Evolutionary conservation across 2,113 vertebrate species (phyloP), one percentile per base, ranked within the genome.

Genomic region (Carassius auratus): DNA sequence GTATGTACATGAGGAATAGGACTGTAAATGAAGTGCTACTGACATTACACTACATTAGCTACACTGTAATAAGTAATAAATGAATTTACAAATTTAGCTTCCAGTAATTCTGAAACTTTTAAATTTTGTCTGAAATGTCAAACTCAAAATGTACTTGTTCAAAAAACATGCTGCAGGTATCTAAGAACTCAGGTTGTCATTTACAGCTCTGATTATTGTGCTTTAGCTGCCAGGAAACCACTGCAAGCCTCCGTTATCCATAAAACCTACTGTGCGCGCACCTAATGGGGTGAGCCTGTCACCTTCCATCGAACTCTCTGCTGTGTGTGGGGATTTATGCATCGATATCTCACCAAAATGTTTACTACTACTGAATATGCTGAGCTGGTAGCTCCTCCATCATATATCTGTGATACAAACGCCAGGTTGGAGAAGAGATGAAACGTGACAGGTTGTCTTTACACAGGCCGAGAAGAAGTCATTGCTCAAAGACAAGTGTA

Each of bases 351-450:
- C 61, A 76, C 71, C 69, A 36, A 82, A 57, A 30, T 21, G 45
- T 66, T 61, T 71, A 73, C 45, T 21, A 30, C 55, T 71, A 66
- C 55, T 3, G n/a, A 48, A 84, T 74, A n/a, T 78, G 88, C 91
- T 91, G 89, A 91, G 88, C 87, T 45, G 86, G 86, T 87, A 87
- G 61, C 68, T 89, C 86, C 57, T 83, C 75, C 8, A 86, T 85
- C 64, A 84, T 74, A 50, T 84, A 73, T 73, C 52, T 45, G 76
- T 76, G 33, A 75, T 64, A 78, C n/a, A 75, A 64, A 42, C 79
- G 69, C 52, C 64, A 36, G 80, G 26, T 21, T 69, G 48, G 64
- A 82, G 64, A 81, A 45, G 15, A 82, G 15, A 64, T 71, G 45
- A 57, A 82, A 55, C 64, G 1, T 3, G 6, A 23, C 19, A 55